Percentiles rank a stretch among this genome's conserved stretches.
Conservation (phyloP, 2,113 vertebrate genomes). For the Cochlearius cochlearius region DNA sequence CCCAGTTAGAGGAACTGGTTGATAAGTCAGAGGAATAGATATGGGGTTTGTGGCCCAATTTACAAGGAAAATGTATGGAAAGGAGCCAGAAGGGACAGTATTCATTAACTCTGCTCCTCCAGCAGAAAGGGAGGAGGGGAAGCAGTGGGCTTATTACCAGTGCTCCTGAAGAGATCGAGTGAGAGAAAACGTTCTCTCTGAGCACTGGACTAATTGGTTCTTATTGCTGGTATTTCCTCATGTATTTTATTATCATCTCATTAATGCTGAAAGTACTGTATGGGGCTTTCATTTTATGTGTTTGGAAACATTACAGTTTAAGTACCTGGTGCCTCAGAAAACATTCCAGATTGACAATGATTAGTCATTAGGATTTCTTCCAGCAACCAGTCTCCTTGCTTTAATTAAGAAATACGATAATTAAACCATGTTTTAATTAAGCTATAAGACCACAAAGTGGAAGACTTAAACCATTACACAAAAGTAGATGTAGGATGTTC, state of each 20-base stretch:
- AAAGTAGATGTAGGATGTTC: background rate
- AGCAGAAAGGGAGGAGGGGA: background rate
- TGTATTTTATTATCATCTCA: slow-evolving; percentile 19
- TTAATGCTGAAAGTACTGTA: slow-evolving; percentile 5
- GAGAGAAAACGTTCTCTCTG: background rate
- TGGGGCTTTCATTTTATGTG: background rate
- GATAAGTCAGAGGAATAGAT: background rate
- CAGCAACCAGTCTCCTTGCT: background rate
- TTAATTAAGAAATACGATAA: slow-evolving; percentile 52
- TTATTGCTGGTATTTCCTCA: background rate
- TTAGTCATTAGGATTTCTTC: slow-evolving; percentile 46
- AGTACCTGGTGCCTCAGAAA: background rate
- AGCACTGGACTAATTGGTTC: slow-evolving; percentile 4
- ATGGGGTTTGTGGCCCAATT: background rate
- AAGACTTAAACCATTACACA: background rate
- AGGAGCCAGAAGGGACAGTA: background rate
- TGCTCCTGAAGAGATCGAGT: background rate
- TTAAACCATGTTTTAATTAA: slow-evolving; percentile 34
- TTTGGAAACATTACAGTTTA: background rate
- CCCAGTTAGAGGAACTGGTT: background rate
- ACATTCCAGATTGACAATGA: slow-evolving; percentile 30
- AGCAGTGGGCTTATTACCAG: background rate
- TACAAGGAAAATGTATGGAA: background rate
- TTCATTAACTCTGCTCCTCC: slow-evolving; percentile 1
- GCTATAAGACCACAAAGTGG: background rate